Conservation (phyloP, 2,113 vertebrate genomes). For the Leucopsar rothschildi region DNA sequence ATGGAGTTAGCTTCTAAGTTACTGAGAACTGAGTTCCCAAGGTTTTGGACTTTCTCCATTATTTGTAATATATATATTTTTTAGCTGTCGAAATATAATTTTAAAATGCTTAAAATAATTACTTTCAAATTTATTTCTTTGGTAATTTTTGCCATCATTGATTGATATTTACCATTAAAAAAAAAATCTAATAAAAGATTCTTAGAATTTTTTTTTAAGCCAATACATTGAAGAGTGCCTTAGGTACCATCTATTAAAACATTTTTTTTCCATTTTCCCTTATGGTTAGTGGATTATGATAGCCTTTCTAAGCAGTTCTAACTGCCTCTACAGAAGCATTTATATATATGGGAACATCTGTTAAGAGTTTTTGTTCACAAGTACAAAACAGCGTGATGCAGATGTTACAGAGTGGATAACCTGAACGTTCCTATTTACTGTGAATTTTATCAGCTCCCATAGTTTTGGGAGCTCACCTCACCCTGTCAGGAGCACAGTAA, state of each 20-base stretch:
- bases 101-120: neutral
- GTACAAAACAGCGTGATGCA: neutral
- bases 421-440: neutral
- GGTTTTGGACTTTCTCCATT: neutral
- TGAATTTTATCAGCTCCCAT: neutral
- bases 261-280: neutral
- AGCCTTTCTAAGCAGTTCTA: neutral
- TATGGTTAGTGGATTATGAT: neutral
- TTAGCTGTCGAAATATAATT: neutral
- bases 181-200: neutral
- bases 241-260: neutral
- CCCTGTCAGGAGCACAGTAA: accelerated
- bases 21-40: neutral
- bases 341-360: neutral
- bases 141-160: neutral
- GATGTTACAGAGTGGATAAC: neutral
- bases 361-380: neutral
- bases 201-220: neutral
- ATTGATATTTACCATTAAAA: neutral
- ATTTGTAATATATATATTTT: neutral
- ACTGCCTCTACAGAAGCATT: neutral
- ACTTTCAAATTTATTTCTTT: neutral
- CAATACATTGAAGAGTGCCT: neutral
- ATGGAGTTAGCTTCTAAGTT: neutral
- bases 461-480: neutral